A percentile compares a stretch with the other conserved stretches of the same genome.
Evolutionary conservation across 2,797 vertebrate genomes (phyloP).

Genomic region (Cossypha heuglini): DNA sequence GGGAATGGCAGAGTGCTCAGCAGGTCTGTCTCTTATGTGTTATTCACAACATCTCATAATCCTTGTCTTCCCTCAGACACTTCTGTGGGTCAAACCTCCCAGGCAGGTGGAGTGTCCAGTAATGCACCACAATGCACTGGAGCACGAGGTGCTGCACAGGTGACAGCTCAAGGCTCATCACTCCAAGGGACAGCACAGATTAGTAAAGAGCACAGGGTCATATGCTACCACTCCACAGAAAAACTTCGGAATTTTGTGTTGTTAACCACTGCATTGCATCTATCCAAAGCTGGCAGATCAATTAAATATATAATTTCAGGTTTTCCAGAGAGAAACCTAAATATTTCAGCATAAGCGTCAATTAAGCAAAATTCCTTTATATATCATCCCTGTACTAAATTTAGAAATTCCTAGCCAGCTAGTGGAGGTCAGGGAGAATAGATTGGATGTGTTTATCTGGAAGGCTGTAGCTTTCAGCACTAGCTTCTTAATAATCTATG

Average conservation of each 20-base stretch:
- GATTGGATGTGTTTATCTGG: neutral
- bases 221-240: neutral
- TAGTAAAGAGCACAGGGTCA: neutral
- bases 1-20: neutral
- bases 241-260: neutral
- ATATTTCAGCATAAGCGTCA: neutral
- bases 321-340: neutral
- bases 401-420: neutral
- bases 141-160: fast-evolving
- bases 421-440: neutral
- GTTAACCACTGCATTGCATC: neutral
- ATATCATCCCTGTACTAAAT: neutral
- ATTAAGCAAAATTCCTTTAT: neutral
- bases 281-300: neutral
- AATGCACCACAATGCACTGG: too few species aligned
- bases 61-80: neutral
- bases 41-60: neutral
- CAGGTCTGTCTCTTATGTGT: neutral
- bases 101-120: fast-evolving
- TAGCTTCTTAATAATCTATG: neutral
- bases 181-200: neutral
- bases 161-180: neutral
- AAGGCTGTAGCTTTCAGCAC: neutral
- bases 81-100: neutral
- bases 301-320: neutral